Conservation (phyloP, 23 tunicate species). For the Trididemnum miniatum region DNA sequence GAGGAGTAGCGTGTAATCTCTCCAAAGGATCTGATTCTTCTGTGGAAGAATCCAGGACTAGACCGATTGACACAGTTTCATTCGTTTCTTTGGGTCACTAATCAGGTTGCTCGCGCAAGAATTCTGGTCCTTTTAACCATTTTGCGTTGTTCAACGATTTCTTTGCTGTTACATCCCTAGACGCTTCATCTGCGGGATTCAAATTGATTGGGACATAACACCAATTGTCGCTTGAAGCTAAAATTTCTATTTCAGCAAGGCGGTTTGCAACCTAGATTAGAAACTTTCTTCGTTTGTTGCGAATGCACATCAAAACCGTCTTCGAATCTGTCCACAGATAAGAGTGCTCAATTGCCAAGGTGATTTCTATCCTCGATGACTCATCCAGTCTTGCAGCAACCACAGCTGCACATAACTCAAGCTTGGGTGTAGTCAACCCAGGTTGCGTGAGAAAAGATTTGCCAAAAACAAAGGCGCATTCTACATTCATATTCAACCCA, state of each 20-base stretch:
- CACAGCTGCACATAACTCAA: slow-evolving; percentile 15
- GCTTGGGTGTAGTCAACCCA: slow-evolving; percentile 2
- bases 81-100: not conserved
- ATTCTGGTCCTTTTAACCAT: not conserved
- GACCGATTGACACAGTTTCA: too few species aligned
- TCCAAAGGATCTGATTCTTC: too few species aligned
- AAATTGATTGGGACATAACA: not conserved
- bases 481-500: not conserved
- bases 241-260: not conserved
- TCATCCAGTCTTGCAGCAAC: not conserved
- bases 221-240: not conserved
- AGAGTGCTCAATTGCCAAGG: not conserved
- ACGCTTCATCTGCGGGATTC: not conserved
- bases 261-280: not conserved
- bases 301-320: not conserved
- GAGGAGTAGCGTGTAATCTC: too few species aligned
- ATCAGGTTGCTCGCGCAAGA: not conserved
- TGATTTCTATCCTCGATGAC: not conserved
- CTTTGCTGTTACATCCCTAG: not conserved
- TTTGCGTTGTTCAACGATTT: not conserved
- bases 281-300: not conserved
- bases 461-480: slow-evolving; percentile 1
- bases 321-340: not conserved
- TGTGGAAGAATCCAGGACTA: too few species aligned
- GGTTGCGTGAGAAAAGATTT: not conserved